phyloP scores from a whole-genome alignment of 2,888 invertebrate species.

The Pyrgus malvae region DNA sequence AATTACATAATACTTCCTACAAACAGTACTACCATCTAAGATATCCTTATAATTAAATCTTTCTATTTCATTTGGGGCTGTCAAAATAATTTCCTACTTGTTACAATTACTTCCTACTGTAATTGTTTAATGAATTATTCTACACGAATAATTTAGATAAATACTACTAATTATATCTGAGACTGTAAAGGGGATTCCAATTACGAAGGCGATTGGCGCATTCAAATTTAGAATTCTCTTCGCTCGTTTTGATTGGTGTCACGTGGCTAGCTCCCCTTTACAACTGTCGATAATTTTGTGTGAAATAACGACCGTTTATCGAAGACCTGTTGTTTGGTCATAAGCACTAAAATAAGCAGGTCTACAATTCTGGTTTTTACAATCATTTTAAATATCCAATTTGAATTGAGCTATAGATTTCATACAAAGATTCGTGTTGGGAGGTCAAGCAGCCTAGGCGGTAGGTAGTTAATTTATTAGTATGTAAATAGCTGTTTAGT shows the following conservation, averaged over 20 bases:
- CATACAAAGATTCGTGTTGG: neutral
- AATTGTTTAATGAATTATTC: conserved; percentile 12
- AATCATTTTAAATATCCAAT: neutral
- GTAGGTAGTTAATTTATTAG: conserved; percentile 6
- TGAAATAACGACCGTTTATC: neutral
- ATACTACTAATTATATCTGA: conserved; percentile 12
- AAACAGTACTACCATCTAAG: too few relatives aligned
- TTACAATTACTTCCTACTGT: too few relatives aligned
- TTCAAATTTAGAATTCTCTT: conserved; percentile 53
- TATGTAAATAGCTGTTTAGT: neutral
- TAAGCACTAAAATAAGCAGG: neutral
- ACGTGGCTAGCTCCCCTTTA: conserved; percentile 39
- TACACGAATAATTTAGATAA: conserved; percentile 10
- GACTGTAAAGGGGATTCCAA: conserved; percentile 10
- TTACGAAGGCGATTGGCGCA: conserved; percentile 45
- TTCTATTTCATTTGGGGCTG: too few relatives aligned
- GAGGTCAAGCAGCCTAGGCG: neutral
- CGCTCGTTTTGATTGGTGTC: conserved; percentile 48
- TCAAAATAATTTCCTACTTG: too few relatives aligned
- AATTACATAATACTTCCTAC: too few relatives aligned
- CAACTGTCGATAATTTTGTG: conserved; percentile 14
- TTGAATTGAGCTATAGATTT: neutral
- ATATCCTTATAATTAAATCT: too few relatives aligned
- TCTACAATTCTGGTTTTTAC: neutral
- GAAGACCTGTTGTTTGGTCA: neutral